A percentile compares a stretch with the other conserved stretches of the same genome.
phyloP scores from a whole-genome alignment of 1,140 invertebrate species.

The Drosophila erecta region DNA sequence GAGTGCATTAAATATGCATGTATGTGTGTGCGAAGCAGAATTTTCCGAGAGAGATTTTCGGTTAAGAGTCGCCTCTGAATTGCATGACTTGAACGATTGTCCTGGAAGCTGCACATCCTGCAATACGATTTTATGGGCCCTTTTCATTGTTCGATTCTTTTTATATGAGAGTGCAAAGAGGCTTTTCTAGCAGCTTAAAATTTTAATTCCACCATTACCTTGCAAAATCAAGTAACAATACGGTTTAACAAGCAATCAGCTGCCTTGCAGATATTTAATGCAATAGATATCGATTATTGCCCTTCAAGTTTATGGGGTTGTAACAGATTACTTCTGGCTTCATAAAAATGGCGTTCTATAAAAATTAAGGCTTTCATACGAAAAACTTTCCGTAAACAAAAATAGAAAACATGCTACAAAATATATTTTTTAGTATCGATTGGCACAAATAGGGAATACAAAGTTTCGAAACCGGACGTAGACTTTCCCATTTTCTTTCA shows the following conservation, averaged over 20 bases:
- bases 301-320: neutral
- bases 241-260: neutral
- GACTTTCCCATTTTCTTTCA: conserved; percentile 1
- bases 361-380: too few species aligned
- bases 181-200: neutral
- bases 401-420: neutral
- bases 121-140: conserved; percentile 6
- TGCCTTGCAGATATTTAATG: neutral
- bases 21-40: conserved; percentile 33
- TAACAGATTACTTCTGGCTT: neutral
- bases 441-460: neutral
- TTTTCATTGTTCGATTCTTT: conserved; percentile 9
- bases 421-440: neutral
- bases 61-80: conserved; percentile 17
- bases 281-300: neutral
- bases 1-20: conserved; percentile 61
- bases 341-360: too few species aligned
- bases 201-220: conserved; percentile 8
- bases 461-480: neutral
- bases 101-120: conserved; percentile 4
- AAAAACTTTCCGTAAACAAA: too few species aligned
- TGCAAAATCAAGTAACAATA: neutral
- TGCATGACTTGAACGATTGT: neutral
- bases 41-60: conserved; percentile 44
- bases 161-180: neutral